These are phyloP conservation scores for Zonotrichia leucophrys DNA, from an alignment of 2,113 vertebrate species.

Conservation along the genomic window DNA sequence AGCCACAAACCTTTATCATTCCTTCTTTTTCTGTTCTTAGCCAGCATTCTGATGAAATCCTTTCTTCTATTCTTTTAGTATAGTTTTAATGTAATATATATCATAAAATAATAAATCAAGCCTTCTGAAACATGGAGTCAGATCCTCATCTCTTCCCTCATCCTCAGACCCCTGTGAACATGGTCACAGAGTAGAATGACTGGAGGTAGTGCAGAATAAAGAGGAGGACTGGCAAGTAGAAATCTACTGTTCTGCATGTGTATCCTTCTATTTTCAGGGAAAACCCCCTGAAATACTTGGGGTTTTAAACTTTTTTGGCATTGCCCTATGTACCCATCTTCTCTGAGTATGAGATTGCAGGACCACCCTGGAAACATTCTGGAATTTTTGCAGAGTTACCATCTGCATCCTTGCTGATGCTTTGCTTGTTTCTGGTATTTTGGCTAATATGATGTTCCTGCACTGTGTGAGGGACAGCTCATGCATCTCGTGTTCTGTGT, in stretches of 20 bases:
- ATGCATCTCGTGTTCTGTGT: slow-evolving; percentile 30
- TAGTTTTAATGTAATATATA: too few relatives aligned
- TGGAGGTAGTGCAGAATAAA: background rate
- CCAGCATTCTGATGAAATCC: too few relatives aligned
- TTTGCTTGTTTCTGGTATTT: slow-evolving; percentile 1
- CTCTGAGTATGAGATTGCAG: background rate
- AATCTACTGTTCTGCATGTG: background rate
- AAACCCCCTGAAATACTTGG: background rate
- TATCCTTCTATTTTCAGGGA: background rate
- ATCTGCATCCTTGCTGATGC: background rate
- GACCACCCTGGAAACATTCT: background rate
- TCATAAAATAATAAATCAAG: too few relatives aligned
- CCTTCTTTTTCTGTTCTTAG: too few relatives aligned
- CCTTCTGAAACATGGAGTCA: too few relatives aligned
- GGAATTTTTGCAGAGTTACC: background rate
- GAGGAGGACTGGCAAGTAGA: background rate
- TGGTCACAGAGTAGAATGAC: background rate
- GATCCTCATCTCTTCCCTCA: too few relatives aligned
- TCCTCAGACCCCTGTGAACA: too few relatives aligned
- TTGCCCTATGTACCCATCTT: background rate
- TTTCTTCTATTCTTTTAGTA: too few relatives aligned
- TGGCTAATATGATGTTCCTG: slow-evolving; percentile 30
- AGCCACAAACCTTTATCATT: too few relatives aligned
- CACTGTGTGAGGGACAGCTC: slow-evolving; percentile 22
- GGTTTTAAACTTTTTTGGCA: background rate